Evolutionary conservation across 2,113 vertebrate species (phyloP).

Genomic region (Hippopotamus amphibius): DNA sequence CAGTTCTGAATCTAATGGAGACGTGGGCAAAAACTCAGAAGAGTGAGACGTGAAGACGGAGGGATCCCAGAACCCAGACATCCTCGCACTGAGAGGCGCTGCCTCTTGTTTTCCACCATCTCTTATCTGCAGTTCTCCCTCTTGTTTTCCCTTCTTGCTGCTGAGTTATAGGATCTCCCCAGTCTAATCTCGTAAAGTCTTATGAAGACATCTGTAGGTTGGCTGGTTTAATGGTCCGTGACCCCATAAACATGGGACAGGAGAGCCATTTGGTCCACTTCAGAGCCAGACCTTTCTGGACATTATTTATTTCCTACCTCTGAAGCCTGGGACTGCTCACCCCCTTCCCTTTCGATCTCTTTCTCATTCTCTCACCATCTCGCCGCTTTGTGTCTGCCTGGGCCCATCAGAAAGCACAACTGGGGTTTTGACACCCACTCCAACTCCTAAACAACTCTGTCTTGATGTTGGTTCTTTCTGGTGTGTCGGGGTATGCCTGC

Average conservation of each 20-base stretch:
- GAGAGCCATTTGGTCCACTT: slow-evolving; percentile 82
- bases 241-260: slow-evolving; percentile 81
- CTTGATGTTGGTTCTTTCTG: background rate
- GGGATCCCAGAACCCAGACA: background rate
- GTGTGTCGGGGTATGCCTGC: background rate
- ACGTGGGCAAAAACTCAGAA: background rate
- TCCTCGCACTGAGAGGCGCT: background rate
- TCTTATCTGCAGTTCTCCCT: slow-evolving; percentile 19
- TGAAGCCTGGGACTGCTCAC: slow-evolving; percentile 39
- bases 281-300: slow-evolving; percentile 76
- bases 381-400: background rate
- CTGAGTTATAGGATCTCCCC: slow-evolving; percentile 78
- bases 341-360: background rate
- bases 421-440: background rate
- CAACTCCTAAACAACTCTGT: background rate
- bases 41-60: background rate
- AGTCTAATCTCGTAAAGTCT: slow-evolving; percentile 81
- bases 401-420: background rate
- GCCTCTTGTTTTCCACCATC: background rate
- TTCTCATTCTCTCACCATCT: background rate
- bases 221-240: slow-evolving; percentile 84
- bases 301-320: slow-evolving; percentile 75
- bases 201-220: slow-evolving; percentile 86
- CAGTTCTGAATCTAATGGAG: background rate
- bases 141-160: slow-evolving; percentile 43